Evolutionary conservation across 1,140 invertebrate species (phyloP), one percentile per base, ranked within the genome.

Genomic region (Gonatopus flavifemur): DNA sequence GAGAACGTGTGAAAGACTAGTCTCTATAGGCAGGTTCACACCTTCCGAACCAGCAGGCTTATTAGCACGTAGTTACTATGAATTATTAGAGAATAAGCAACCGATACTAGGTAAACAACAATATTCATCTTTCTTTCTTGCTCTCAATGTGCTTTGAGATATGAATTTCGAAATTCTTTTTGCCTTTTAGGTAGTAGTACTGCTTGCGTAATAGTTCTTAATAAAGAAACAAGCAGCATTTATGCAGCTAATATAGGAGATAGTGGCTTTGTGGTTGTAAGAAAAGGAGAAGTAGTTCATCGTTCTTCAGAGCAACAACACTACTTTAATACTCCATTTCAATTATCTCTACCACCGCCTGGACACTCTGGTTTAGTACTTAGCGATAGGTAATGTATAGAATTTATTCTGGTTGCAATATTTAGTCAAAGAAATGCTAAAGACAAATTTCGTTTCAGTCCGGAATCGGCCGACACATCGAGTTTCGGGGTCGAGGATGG

Each of bases 161-260:
- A 33, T 52, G 24, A 8, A 38, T 5, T 40, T 38, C n/a, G 12
- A 8, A 16, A 22, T 39, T 19, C 42, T 35, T 16, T 43, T 40
- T 28, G 36, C 1, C 15, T 74, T 75, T 38, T 72, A 93, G 93
- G 95, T 58, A 97, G 94, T 77, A 97, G 94, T 71, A 98, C 96
- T 52, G 96, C 95, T 4, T 98, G 96, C 79, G 90, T 98, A 24
- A 87, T 98, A 56, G 87, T 97, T 39, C 78, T 98, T 37, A 92
- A 96, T 76, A 86, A 90, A 57, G 89, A 90, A 66, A 94, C 91
- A 49, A 88, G 87, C 65, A 89, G 87, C 49, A 85, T 98, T 60
- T 94, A 96, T 62, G 90, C 95, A 7, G 95, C 96, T 9, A 98
- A 98, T 79, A 93, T 98, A 55, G 96, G 96, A n/a, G 96, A 98